Evolutionary conservation across 2,797 vertebrate species (phyloP).

Genomic region (Gymnodraco acuticeps): DNA sequence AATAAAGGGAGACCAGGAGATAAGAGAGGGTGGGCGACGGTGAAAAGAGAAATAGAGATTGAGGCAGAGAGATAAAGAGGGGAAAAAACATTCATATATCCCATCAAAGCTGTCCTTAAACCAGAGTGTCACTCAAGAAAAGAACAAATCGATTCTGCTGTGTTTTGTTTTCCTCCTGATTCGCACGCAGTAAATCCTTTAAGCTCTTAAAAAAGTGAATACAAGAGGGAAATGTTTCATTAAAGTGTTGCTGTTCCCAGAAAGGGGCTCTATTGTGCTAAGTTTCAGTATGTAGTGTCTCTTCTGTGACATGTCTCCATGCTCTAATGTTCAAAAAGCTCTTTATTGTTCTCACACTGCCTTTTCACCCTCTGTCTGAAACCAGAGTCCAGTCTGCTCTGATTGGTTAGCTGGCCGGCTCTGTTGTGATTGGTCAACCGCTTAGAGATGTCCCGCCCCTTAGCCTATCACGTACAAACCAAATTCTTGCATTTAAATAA

Average conservation of each 20-base stretch:
- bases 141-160: conserved; percentile 9
- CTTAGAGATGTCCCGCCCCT: no score
- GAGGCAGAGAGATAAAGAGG: not conserved
- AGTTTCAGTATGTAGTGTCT: no score
- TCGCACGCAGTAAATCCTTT: conserved; percentile 5
- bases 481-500: no score
- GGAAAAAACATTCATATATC: conserved; percentile 7
- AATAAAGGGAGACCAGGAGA: conserved; percentile 46
- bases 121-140: conserved; percentile 8
- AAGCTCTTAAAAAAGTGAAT: conserved; percentile 4
- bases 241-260: not conserved
- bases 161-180: conserved; percentile 22
- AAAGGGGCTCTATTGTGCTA: not conserved
- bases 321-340: no score
- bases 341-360: no score
- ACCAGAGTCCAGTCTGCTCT: no score
- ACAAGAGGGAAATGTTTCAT: conserved; percentile 3
- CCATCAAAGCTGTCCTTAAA: conserved; percentile 13
- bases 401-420: no score
- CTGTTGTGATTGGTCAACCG: no score
- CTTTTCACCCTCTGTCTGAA: no score
- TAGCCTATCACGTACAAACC: no score
- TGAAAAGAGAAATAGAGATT: conserved; percentile 12
- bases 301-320: no score
- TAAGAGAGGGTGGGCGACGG: conserved; percentile 16